Conservation (phyloP, 2,113 vertebrate genomes). For the Eupsittula cactorum region DNA sequence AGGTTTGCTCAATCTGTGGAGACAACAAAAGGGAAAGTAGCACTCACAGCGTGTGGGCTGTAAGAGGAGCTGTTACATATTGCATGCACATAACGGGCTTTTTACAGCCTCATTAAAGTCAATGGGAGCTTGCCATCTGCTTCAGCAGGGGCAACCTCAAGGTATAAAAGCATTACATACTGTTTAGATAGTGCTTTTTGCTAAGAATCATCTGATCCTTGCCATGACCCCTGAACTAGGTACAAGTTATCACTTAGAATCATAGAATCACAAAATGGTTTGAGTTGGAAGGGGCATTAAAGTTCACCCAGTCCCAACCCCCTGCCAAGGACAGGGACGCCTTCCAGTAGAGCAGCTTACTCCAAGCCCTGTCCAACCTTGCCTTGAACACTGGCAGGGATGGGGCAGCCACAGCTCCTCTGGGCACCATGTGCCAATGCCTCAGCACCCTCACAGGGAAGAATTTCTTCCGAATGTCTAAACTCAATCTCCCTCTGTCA, state of each 20-base stretch:
- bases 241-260: background rate
- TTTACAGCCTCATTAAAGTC: conserved; percentile 34
- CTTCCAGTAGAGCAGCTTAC: background rate
- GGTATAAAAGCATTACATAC: background rate
- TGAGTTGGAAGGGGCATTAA: background rate
- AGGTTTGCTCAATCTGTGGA: background rate
- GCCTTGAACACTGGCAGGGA: background rate
- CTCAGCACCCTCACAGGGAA: background rate
- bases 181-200: background rate
- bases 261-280: background rate
- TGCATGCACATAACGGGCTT: background rate
- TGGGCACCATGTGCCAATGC: background rate
- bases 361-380: background rate
- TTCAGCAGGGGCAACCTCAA: background rate
- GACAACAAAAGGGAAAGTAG: background rate
- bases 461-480: background rate
- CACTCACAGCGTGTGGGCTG: fast-evolving
- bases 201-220: background rate
- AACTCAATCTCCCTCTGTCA: background rate
- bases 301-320: background rate
- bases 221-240: background rate
- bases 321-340: background rate
- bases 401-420: background rate
- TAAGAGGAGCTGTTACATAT: background rate
- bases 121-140: conserved; percentile 11